Percentiles rank a stretch among this genome's conserved stretches.
Conservation (phyloP, 2,797 vertebrate species). For the Emys orbicularis region DNA sequence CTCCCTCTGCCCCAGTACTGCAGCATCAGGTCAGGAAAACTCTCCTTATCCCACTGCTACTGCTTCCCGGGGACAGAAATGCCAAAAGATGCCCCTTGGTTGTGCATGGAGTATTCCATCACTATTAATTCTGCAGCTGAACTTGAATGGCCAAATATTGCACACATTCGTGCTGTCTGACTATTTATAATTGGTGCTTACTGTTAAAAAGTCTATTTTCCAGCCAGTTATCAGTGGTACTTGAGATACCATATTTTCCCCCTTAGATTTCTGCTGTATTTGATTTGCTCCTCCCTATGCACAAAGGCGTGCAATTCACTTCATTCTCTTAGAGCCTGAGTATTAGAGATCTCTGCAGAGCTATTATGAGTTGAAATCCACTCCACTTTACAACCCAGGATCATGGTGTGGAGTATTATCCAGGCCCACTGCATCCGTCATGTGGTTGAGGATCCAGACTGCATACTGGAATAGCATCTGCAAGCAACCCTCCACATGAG, state of each 20-base stretch:
- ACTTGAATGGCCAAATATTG: background rate
- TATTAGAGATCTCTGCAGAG: background rate
- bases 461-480: background rate
- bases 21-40: no score
- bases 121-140: background rate
- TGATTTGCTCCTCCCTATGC: background rate
- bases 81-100: background rate
- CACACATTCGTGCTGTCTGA: background rate
- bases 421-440: background rate
- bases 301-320: background rate
- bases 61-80: background rate
- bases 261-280: background rate
- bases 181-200: fast-evolving
- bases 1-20: no score
- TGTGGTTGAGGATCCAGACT: background rate
- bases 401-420: background rate
- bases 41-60: background rate
- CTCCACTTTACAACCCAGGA: background rate
- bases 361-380: background rate
- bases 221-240: background rate
- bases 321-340: background rate
- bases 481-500: background rate
- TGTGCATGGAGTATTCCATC: background rate
- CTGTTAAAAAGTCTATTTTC: background rate
- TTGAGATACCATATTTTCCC: background rate